Conservation (phyloP, 1,140 invertebrate genomes). For the Vollenhovia emeryi region DNA sequence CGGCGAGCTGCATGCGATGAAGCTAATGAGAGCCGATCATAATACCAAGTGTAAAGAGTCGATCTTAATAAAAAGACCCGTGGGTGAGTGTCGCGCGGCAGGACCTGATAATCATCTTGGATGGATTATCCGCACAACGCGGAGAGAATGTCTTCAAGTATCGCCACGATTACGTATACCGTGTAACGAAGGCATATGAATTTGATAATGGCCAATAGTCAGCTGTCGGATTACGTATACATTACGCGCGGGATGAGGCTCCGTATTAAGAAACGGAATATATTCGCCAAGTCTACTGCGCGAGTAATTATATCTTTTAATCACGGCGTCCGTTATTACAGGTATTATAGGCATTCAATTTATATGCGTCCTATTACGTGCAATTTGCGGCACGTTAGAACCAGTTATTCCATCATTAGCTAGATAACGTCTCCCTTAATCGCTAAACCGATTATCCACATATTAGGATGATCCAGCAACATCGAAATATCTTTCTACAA, state of each 20-base stretch:
- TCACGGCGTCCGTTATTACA: neutral
- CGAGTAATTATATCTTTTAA: slow-evolving; percentile 8
- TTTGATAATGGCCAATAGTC: neutral
- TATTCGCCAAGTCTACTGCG: neutral
- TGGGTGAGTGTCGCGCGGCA: neutral
- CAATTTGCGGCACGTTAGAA: slow-evolving; percentile 4
- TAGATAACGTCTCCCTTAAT: slow-evolving; percentile 4
- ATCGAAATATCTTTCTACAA: neutral
- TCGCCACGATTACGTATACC: neutral
- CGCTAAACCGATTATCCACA: neutral
- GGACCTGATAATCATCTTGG: neutral
- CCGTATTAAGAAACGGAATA: neutral
- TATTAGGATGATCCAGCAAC: neutral
- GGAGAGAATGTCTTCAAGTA: neutral
- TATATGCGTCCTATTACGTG: neutral
- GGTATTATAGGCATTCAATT: neutral
- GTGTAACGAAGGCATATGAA: neutral
- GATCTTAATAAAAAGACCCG: slow-evolving; percentile 24
- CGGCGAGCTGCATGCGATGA: slow-evolving; percentile 13
- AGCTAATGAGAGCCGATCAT: slow-evolving; percentile 47
- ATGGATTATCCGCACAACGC: neutral
- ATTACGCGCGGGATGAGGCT: neutral
- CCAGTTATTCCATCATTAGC: slow-evolving; percentile 2
- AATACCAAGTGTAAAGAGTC: slow-evolving; percentile 16
- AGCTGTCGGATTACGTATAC: slow-evolving; percentile 1